Percentiles rank a stretch among this genome's conserved stretches.
Evolutionary conservation across 2,113 vertebrate species (phyloP).

Genomic region (Cyphomyrus discorhynchus): DNA sequence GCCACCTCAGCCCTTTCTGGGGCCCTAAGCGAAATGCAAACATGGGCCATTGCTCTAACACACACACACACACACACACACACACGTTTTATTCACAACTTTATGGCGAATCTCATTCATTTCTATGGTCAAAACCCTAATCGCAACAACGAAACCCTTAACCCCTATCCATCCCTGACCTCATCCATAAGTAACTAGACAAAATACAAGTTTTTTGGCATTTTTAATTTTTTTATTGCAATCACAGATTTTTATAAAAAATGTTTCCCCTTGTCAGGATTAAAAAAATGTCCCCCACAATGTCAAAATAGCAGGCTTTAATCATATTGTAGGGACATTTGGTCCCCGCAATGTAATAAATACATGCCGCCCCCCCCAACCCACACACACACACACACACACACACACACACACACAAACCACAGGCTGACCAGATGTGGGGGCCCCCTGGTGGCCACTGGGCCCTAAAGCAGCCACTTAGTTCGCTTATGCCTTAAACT

Average conservation of each 20-base stretch:
- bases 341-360: not conserved
- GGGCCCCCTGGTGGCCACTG: not conserved
- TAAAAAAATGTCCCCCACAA: not conserved
- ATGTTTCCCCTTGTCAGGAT: not conserved
- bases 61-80: not conserved
- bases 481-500: not conserved
- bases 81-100: no score
- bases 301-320: not conserved
- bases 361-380: not conserved
- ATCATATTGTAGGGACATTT: not conserved
- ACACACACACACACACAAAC: not conserved
- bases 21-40: not conserved
- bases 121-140: no score
- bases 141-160: no score
- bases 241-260: not conserved
- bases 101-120: no score
- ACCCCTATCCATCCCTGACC: not conserved
- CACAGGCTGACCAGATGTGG: not conserved
- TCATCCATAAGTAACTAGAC: not conserved
- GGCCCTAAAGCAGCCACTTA: not conserved
- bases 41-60: not conserved
- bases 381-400: not conserved
- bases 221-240: not conserved
- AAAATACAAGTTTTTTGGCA: not conserved
- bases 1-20: not conserved